These are phyloP conservation scores for Limenitis camilla DNA, from an alignment of 2,888 invertebrate genomes.

Conservation along the genomic window DNA sequence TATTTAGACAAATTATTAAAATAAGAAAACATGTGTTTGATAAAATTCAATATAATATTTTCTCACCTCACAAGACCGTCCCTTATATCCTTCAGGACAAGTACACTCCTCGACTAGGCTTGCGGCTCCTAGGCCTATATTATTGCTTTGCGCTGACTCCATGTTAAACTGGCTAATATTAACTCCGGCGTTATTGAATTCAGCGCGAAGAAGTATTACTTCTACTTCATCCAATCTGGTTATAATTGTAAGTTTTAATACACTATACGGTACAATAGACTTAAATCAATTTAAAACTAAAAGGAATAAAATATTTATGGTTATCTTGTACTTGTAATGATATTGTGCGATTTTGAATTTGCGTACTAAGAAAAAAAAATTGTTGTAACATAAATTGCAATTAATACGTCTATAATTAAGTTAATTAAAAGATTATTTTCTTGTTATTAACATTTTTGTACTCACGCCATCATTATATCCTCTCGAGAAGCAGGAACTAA, in stretches of 20 bases:
- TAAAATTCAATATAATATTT: too few species aligned
- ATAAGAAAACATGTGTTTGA: too few species aligned
- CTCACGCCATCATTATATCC: constrained; percentile 93
- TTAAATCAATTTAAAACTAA: too few species aligned
- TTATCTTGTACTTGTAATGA: too few species aligned
- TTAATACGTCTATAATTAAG: too few species aligned
- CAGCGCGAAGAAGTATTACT: constrained; percentile 84
- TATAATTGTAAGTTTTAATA: too few species aligned
- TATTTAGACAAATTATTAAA: neutral
- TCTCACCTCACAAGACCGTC: constrained; percentile 63
- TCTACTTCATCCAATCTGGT: constrained; percentile 85
- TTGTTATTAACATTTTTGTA: neutral
- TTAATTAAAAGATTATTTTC: too few species aligned
- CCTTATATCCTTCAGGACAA: constrained; percentile 89
- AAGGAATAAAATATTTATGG: too few species aligned
- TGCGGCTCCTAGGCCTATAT: constrained; percentile 86
- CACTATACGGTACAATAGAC: too few species aligned
- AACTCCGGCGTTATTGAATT: constrained; percentile 79
- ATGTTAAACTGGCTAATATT: constrained; percentile 82
- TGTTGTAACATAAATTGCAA: too few species aligned
- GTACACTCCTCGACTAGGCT: constrained; percentile 91
- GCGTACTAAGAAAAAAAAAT: too few species aligned
- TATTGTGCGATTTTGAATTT: too few species aligned
- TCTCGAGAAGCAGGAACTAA: constrained; percentile 82
- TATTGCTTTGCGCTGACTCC: constrained; percentile 85